These are phyloP conservation scores for Oxygymnocypris stewartii DNA, from an alignment of 2,113 vertebrate species.

Conservation along the genomic window DNA sequence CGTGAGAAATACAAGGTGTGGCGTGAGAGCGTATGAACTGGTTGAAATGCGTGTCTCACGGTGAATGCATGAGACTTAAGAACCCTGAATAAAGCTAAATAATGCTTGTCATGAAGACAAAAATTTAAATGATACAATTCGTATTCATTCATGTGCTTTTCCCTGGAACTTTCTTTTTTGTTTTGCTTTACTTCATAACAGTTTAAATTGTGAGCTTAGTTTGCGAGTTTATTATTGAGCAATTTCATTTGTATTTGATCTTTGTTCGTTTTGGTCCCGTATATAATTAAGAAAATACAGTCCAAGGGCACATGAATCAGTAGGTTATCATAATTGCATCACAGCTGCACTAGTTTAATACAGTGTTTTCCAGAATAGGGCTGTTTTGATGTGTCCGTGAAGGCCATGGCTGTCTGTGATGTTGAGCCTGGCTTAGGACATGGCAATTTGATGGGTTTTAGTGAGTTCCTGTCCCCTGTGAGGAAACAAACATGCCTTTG, in stretches of 20 bases:
- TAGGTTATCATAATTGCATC: neutral
- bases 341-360: conserved; percentile 54
- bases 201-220: too few relatives aligned
- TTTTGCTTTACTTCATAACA: neutral
- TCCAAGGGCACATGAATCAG: neutral
- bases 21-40: too few relatives aligned
- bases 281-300: neutral
- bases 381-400: conserved; percentile 58
- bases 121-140: too few relatives aligned
- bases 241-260: neutral
- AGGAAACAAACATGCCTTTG: conserved; percentile 70
- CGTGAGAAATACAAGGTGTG: too few relatives aligned
- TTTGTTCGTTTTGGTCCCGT: neutral
- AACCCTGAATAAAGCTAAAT: neutral
- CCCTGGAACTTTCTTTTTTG: neutral
- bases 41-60: too few relatives aligned
- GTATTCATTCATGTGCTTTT: neutral
- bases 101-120: neutral
- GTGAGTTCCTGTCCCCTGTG: conserved; percentile 70
- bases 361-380: conserved; percentile 63
- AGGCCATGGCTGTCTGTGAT: conserved; percentile 17
- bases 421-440: conserved; percentile 31
- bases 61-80: too few relatives aligned
- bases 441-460: conserved; percentile 46
- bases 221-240: neutral